Evolutionary conservation across 2,113 vertebrate genomes (phyloP).

Genomic region (Charadrius vociferus): DNA sequence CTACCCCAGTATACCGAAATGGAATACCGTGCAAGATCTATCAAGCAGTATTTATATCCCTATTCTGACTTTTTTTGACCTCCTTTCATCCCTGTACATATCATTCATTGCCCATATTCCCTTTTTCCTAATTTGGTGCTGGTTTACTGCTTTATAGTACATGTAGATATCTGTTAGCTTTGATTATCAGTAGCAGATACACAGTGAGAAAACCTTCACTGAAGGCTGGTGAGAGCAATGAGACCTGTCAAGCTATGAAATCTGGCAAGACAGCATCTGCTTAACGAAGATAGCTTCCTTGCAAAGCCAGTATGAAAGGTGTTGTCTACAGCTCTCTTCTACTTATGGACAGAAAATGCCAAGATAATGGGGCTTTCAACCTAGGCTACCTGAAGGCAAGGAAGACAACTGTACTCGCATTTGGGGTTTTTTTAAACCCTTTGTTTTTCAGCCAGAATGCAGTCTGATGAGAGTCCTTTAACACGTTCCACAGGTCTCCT

Average conservation of each 20-base stretch:
- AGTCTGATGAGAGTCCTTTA: not conserved
- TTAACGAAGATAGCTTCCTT: not conserved
- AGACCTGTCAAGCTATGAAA: not conserved
- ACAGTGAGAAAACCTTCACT: not conserved
- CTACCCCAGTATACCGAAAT: not conserved
- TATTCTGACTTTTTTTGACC: not conserved
- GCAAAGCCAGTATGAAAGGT: not conserved
- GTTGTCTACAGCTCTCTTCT: not conserved
- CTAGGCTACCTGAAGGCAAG: not conserved
- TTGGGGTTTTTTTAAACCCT: not conserved
- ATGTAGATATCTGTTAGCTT: not conserved
- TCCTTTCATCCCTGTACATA: not conserved
- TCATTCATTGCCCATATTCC: not conserved
- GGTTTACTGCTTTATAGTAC: not conserved
- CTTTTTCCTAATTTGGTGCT: not conserved
- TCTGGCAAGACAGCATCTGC: not conserved
- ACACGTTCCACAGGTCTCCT: not conserved
- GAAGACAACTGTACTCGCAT: rapidly evolving
- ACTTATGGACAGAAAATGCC: not conserved
- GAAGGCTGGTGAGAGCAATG: not conserved
- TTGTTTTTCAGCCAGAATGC: not conserved
- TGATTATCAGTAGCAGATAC: not conserved
- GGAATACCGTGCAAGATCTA: not conserved
- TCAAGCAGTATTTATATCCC: not conserved
- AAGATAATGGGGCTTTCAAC: not conserved